Conservation (phyloP, 1,140 invertebrate genomes). For the Wiebesia pumilae region DNA sequence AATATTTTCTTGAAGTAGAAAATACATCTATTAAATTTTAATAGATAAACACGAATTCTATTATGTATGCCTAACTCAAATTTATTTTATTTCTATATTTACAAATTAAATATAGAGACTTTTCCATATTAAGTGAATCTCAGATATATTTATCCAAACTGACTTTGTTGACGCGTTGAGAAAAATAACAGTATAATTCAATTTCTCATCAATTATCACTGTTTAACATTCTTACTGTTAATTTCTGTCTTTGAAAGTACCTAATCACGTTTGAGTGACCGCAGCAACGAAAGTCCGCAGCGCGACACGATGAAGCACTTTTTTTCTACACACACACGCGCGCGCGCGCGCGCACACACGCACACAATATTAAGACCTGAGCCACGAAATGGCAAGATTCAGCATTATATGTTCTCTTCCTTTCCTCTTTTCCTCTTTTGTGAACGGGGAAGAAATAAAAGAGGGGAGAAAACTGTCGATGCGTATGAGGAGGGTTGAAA, state of each 20-base stretch:
- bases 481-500: neutral
- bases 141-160: neutral
- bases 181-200: neutral
- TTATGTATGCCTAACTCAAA: neutral
- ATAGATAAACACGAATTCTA: neutral
- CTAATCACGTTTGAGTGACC: neutral
- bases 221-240: conserved; percentile 6
- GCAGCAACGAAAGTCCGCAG: conserved; percentile 10
- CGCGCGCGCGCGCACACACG: neutral
- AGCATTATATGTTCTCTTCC: neutral
- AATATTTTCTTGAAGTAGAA: neutral
- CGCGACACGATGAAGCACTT: conserved; percentile 30
- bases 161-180: neutral
- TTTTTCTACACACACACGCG: neutral
- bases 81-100: neutral
- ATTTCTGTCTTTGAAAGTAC: conserved; percentile 17
- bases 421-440: neutral
- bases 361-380: neutral
- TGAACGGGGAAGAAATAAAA: neutral
- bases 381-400: conserved; percentile 8
- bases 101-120: neutral
- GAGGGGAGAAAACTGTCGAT: neutral
- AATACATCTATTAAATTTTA: neutral
- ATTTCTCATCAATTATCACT: conserved; percentile 6
- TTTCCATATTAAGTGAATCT: neutral